Evolutionary conservation across 1,140 invertebrate species (phyloP), one percentile per base, ranked within the genome.

Genomic region (Polyergus mexicanus): DNA sequence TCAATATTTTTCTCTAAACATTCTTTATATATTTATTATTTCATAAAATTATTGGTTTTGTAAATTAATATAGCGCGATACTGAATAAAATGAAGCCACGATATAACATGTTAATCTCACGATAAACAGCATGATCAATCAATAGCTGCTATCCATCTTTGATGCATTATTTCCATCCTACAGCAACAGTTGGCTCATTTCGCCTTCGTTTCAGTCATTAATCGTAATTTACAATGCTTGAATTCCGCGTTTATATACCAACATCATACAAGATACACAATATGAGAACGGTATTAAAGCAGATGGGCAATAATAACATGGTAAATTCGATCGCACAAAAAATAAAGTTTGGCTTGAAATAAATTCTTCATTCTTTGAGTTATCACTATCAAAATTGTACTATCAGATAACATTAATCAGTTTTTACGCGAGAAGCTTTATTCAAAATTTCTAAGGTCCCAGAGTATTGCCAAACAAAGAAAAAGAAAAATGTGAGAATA

Each of bases 171-270:
- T 78, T 66, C 13, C 44, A 66, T 28, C 35, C 47, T 22, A 32
- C 63, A 28, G 76, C 62, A 78, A 78, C 60, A 78, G 60, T 78
- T 80, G 63, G 63, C 32, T 80, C 76, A 51, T 51, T 66, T 78
- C 41, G 41, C 13, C 11, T 51, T 41, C 75, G 60, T 66, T 78
- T 66, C 75, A 51, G 19, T 78, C 75, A 38, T 78, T 54, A 66
- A 78, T 78, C 66, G 62, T 56, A 69, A 80, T 44, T 38, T 7
- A 25, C 22, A 25, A 19, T 8, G 22, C 47, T 35, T 16, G n/a
- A 80, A 80, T 38, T 16, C 32, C 63, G n/a, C 5, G 60, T 65
- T n/a, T 65, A 32, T 65, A 47, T 25, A 19, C 28, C 54, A 38
- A 74, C 58, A 63, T 60, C 10, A 6, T 25, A 76, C 3, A 13